Conservation (phyloP, 1,140 invertebrate species). For the Scaptomyza hsui region DNA sequence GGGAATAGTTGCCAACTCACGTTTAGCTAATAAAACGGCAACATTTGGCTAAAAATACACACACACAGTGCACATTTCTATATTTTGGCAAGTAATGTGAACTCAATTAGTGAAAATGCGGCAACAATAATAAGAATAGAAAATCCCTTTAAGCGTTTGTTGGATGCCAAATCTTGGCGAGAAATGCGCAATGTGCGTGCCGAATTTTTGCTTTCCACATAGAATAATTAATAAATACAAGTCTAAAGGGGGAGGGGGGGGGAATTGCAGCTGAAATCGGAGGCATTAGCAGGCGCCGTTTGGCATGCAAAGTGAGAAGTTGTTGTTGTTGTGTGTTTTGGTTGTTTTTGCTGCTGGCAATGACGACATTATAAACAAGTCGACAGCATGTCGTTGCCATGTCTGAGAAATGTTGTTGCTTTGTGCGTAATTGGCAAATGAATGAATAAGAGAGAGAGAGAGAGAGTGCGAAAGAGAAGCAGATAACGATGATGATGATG, state of each 20-base stretch:
- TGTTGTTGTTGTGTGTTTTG: not conserved
- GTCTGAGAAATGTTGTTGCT: slow-evolving; percentile 27
- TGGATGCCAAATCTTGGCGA: slow-evolving; percentile 37
- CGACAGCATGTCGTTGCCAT: slow-evolving; percentile 32
- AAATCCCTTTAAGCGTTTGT: slow-evolving; percentile 20
- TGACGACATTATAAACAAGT: slow-evolving; percentile 49
- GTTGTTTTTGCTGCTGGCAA: slow-evolving; percentile 13
- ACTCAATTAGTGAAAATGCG: slow-evolving; percentile 67
- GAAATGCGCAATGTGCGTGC: slow-evolving; percentile 51
- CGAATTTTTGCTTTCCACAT: slow-evolving; percentile 40
- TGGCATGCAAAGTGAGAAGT: slow-evolving; percentile 18
- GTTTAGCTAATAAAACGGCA: slow-evolving; percentile 72
- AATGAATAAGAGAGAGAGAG: slow-evolving; percentile 26
- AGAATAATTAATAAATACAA: slow-evolving; percentile 54
- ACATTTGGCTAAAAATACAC: slow-evolving; percentile 59
- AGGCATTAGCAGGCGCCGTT: slow-evolving; percentile 23
- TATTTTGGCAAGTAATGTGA: slow-evolving; percentile 80
- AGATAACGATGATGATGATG: slow-evolving; percentile 5
- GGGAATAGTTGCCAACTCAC: slow-evolving; percentile 72
- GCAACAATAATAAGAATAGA: slow-evolving; percentile 21
- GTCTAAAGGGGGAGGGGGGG: not conserved
- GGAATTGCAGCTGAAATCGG: slow-evolving; percentile 13
- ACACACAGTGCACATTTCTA: slow-evolving; percentile 19
- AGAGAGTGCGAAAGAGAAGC: slow-evolving; percentile 17
- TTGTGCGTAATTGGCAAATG: slow-evolving; percentile 70